phyloP scores from a whole-genome alignment of 2,888 invertebrate species.

The Mythimna loreyi region DNA sequence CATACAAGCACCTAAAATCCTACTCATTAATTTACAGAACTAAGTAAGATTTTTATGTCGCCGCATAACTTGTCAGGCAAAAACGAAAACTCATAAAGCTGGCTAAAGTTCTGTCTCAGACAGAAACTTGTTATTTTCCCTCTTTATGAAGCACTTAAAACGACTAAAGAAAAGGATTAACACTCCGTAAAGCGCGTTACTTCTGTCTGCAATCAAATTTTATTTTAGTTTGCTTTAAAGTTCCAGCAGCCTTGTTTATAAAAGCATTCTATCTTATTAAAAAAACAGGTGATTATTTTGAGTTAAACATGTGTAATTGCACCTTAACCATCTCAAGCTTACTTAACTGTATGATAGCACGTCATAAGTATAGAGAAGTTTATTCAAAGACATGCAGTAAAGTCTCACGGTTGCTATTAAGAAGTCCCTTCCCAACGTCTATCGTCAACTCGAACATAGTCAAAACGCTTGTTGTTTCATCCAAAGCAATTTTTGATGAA shows the following conservation, averaged over 20 bases:
- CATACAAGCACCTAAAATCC: conserved; percentile 20
- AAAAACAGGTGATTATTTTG: conserved; percentile 41
- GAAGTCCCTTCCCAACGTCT: too few relatives aligned
- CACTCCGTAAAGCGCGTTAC: conserved; percentile 34
- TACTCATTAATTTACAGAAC: conserved; percentile 34
- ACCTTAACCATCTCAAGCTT: conserved; percentile 43
- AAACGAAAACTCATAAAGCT: conserved; percentile 50
- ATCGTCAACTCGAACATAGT: too few relatives aligned
- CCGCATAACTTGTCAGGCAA: conserved; percentile 40
- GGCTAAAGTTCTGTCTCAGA: conserved; percentile 41
- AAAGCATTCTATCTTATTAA: conserved; percentile 25
- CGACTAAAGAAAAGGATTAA: conserved; percentile 50
- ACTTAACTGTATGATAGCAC: conserved; percentile 53
- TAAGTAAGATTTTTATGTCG: conserved; percentile 32
- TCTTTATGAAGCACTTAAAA: conserved; percentile 51
- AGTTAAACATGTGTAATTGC: conserved; percentile 57
- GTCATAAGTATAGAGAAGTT: conserved; percentile 42
- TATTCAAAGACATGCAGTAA: conserved; percentile 24
- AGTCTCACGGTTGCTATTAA: conserved; percentile 62
- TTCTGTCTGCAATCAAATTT: conserved; percentile 49
- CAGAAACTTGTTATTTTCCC: conserved; percentile 60
- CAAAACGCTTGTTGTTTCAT: too few relatives aligned
- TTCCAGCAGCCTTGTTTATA: conserved; percentile 22
- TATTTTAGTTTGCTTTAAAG: conserved; percentile 37
- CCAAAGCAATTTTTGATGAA: too few relatives aligned